phyloP scores from a whole-genome alignment of 2,888 invertebrate genomes.

The Punctoribates punctum region DNA sequence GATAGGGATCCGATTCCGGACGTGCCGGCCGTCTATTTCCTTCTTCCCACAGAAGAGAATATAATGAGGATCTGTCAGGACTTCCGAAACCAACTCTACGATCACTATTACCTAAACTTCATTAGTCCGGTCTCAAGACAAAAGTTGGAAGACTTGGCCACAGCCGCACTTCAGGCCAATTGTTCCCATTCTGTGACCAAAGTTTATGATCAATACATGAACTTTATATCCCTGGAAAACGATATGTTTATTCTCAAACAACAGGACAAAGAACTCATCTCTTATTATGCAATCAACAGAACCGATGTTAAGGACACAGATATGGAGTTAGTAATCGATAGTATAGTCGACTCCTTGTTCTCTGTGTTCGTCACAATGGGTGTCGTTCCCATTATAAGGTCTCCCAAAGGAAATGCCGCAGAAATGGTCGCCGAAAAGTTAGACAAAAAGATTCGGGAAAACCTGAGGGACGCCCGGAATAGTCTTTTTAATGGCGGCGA shows the following conservation, averaged over 20 bases:
- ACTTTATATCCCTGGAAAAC: conserved; percentile 96
- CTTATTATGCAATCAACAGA: conserved; percentile 92
- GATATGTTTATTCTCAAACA: conserved; percentile 92
- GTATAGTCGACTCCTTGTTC: conserved; percentile 91
- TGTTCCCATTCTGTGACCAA: conserved; percentile 88
- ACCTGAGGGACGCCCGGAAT: conserved; percentile 91
- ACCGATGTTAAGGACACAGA: conserved; percentile 91
- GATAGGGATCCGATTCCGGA: conserved; percentile 77
- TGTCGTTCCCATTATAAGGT: conserved; percentile 81
- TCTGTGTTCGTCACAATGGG: conserved; percentile 94
- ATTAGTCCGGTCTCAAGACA: conserved; percentile 87
- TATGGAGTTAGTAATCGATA: conserved; percentile 90
- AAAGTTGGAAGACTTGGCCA: conserved; percentile 90
- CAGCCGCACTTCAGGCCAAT: conserved; percentile 82
- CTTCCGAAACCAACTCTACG: conserved; percentile 74
- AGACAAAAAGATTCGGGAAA: conserved; percentile 94
- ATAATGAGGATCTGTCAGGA: conserved; percentile 79
- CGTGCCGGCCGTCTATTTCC: conserved; percentile 97
- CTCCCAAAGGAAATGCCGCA: conserved; percentile 92
- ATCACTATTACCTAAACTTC: conserved; percentile 92
- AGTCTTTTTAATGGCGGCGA: conserved; percentile 71
- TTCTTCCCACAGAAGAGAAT: conserved; percentile 93
- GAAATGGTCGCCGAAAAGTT: conserved; percentile 97
- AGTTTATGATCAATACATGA: conserved; percentile 96
- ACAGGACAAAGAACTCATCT: conserved; percentile 82